Evolutionary conservation across 2,888 invertebrate species (phyloP).

Genomic region (Eugnorisma glareosa): DNA sequence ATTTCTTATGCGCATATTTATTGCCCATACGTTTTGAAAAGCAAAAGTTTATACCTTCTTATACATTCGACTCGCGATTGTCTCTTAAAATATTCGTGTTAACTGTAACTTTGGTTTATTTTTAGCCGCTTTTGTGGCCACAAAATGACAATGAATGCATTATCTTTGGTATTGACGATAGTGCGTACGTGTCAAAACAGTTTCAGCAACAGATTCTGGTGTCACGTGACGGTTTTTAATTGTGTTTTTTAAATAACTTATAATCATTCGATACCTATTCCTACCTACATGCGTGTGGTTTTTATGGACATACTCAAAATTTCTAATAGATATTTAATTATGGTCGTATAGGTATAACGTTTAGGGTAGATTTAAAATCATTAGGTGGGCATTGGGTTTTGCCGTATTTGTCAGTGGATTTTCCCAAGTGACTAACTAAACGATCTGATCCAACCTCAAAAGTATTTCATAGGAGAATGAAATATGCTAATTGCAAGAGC

Average conservation of each 20-base stretch:
- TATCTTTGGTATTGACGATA: conserved; percentile 9
- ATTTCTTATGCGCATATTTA: conserved; percentile 66
- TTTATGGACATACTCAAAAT: background rate
- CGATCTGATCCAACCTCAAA: background rate
- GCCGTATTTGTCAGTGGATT: background rate
- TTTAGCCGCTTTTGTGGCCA: conserved; percentile 50
- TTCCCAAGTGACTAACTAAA: background rate
- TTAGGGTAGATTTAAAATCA: background rate
- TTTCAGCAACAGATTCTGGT: background rate
- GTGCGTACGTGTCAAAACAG: conserved; percentile 4
- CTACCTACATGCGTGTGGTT: background rate
- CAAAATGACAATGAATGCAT: conserved; percentile 33
- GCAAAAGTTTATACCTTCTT: conserved; percentile 53
- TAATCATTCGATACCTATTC: background rate
- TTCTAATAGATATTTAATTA: conserved; percentile 8
- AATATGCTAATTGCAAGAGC: background rate
- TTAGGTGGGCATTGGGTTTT: background rate
- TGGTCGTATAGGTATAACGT: background rate
- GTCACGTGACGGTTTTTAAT: no score
- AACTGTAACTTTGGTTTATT: conserved; percentile 59
- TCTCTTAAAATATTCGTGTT: conserved; percentile 55
- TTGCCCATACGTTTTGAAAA: conserved; percentile 48
- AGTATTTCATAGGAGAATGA: no score
- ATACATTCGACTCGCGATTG: conserved; percentile 54
- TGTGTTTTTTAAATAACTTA: background rate